Evolutionary conservation across 2,113 vertebrate species (phyloP), one percentile per base, ranked within the genome.

Genomic region (Glareola pratincola): DNA sequence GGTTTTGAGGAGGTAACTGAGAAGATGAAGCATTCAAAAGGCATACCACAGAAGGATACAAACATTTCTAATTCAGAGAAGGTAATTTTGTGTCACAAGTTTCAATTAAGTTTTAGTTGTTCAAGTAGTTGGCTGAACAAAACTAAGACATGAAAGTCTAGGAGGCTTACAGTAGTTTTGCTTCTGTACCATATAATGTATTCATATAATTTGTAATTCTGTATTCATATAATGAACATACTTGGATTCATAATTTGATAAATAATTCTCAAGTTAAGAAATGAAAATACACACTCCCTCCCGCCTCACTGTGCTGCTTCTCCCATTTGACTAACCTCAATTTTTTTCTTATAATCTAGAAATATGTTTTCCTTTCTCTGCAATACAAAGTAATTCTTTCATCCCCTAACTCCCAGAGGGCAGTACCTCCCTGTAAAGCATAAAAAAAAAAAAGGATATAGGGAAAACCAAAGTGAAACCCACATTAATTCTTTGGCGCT

Each of bases 41-140:
- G 13, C n/a, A 0, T 2, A 18, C 0, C 1, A 14, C 4, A 4
- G 18, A 60, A 47, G 12, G 41, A 47, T 48, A 22, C 47, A 21
- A 39, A 71, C 26, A 5, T 41, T 71, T 85, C 66, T 43, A 9
- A 57, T n/a, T 90, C 48, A 57, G 45, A 90, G 12, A 63, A 80
- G 34, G 10, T 8, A 43, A 83, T n/a, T 21, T 59, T 7, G 60
- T 88, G 21, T 41, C 34, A 26, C 8, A 66, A 73, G 8, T n/a
- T 72, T 66, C 54, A 59, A 29, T 24, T 47, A 48, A 36, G 2
- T 30, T 87, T 81, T 43, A 60, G 37, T 48, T 78, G 64, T 23
- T 53, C 51, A 37, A 10, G 1, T 37, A 64, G 45, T 62, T 12
- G 45, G 12, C 51, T 45, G 10, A 82, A 36, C 24, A 68, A 73